Base-by-base conservation (phyloP, 30 jellyfish, hydroid and myxozoan species). In the Chironex yamaguchii region DNA sequence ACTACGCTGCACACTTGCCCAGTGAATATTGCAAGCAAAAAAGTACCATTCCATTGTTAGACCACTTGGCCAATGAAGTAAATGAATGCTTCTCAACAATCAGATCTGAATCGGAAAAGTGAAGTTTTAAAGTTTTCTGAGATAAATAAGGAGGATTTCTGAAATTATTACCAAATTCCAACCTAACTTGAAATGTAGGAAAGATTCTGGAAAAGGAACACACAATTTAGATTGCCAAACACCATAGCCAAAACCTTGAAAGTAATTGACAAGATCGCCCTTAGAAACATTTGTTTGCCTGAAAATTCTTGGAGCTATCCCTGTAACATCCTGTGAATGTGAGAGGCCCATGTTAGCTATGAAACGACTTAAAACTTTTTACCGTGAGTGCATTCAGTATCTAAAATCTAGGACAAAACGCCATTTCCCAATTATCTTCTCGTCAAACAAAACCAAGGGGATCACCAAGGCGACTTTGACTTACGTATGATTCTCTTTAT, bases 301-400 rank as follows among this genome's bases (percentile, higher is more conserved):
- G 63, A 51, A 42, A 25, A 90, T 90, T 25, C 63, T 90, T 9
- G 96, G 82, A 17, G 62, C 90, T 27, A 35, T 82, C 21, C 96
- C 97, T 6, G 85, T 90, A 36, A 90, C 89, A 14, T 29, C 96
- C 23, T 82, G 97, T 54, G 74, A 49, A 36, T 82, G 92, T 62
- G 97, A 90, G 62, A 50, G 96, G 42, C 52, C 88, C 25, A 53
- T 78, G 36, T 88, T 77, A 2, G 76, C 79, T 13, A 25, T 88
- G 70, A 64, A 83, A 32, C 87, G 88, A 20, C 70, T 88, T 21
- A 88, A 88, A 70, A 74, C 82, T 3, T 77, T 67, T 67, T 32
- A 63, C 29, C 82, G 93, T n/a, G n/a, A n/a, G n/a, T n/a, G n/a
- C n/a, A n/a, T n/a, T n/a, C n/a, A n/a, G n/a, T n/a, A n/a, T n/a